A percentile compares a stretch with the other conserved stretches of the same genome.
phyloP scores from a whole-genome alignment of 2,113 vertebrate species.

The Alectura lathami region DNA sequence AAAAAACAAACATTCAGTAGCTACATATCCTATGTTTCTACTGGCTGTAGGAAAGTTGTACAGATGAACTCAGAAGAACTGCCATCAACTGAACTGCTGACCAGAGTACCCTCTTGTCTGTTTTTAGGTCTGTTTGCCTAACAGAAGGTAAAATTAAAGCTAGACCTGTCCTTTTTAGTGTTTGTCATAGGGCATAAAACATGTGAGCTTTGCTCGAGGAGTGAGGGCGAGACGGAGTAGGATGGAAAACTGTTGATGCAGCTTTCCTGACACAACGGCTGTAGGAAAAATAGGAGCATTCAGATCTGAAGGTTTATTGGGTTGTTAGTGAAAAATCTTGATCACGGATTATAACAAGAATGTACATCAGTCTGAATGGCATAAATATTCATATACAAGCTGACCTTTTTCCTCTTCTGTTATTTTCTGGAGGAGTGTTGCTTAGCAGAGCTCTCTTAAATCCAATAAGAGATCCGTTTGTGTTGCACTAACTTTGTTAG shows the following conservation, averaged over 20 bases:
- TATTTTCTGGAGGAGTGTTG: constrained; percentile 24
- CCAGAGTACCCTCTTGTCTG: neutral
- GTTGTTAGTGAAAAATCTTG: neutral
- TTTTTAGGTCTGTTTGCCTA: neutral
- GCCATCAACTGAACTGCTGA: neutral
- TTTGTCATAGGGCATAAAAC: neutral
- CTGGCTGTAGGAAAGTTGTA: neutral
- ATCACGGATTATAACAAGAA: neutral
- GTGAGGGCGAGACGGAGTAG: neutral
- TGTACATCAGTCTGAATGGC: neutral
- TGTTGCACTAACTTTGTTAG: neutral
- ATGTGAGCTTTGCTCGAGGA: neutral
- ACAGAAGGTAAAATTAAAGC: neutral
- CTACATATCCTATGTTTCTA: neutral
- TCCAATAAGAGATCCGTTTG: neutral
- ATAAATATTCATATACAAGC: neutral
- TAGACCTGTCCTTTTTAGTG: neutral
- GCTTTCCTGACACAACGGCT: constrained; percentile 4
- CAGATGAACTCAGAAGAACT: neutral
- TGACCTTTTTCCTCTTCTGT: constrained; percentile 1
- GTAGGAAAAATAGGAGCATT: constrained; percentile 20
- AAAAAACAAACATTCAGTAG: neutral
- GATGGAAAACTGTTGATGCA: constrained; percentile 32
- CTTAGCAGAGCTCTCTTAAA: constrained; percentile 26
- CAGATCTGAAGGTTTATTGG: neutral